These are phyloP conservation scores for Ceratina calcarata DNA, from an alignment of 1,140 invertebrate species.

Conservation along the genomic window DNA sequence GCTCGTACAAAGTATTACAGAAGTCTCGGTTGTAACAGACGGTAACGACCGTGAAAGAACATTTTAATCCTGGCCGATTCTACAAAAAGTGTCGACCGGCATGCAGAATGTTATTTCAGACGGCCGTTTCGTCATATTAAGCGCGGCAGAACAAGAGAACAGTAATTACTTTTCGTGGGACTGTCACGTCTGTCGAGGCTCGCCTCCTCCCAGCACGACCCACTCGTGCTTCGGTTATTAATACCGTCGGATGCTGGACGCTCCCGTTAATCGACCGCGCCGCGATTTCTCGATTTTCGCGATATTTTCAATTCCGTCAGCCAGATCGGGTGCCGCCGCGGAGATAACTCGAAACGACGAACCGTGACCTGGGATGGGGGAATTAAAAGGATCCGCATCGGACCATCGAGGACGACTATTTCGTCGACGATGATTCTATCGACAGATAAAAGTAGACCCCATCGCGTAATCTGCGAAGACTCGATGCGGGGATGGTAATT, in stretches of 20 bases:
- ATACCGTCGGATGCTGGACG: constrained; percentile 33
- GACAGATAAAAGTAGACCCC: background rate
- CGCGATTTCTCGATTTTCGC: constrained; percentile 43
- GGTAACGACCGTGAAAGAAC: constrained; percentile 36
- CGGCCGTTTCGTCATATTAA: constrained; percentile 56
- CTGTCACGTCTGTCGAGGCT: constrained; percentile 53
- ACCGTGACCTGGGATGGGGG: background rate
- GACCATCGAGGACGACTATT: background rate
- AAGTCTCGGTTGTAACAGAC: background rate
- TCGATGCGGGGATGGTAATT: no score
- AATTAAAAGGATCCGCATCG: background rate
- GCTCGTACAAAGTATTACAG: background rate
- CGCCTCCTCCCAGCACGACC: constrained; percentile 6
- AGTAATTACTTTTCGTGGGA: constrained; percentile 64
- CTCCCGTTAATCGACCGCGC: constrained; percentile 40
- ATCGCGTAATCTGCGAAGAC: no score
- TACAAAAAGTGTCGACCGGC: constrained; percentile 10
- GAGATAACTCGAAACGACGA: background rate
- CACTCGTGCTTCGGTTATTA: constrained; percentile 57
- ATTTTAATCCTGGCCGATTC: constrained; percentile 5
- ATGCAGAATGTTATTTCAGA: constrained; percentile 48
- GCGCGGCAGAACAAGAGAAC: constrained; percentile 54
- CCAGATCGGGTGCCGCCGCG: background rate
- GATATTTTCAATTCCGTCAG: constrained; percentile 41
- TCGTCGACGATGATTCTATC: background rate